These are phyloP conservation scores for Chionodraco myersi DNA, from an alignment of 2,113 vertebrate genomes.

Conservation along the genomic window DNA sequence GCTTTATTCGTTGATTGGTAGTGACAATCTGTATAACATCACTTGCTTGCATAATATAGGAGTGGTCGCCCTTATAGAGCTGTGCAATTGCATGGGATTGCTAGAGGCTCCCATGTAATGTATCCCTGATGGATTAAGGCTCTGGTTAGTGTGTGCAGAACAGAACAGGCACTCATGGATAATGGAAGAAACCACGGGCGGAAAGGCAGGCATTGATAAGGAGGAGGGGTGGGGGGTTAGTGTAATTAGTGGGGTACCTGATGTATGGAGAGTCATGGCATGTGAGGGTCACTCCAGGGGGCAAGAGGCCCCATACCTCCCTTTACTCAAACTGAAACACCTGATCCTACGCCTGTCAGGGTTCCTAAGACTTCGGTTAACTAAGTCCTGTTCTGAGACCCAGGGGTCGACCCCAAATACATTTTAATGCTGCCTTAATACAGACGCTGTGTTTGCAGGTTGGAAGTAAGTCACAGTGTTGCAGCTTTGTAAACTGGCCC, in stretches of 20 bases:
- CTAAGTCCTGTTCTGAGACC: conserved; percentile 30
- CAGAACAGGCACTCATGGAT: conserved; percentile 66
- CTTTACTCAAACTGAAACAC: conserved; percentile 71
- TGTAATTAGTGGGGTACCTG: conserved; percentile 76
- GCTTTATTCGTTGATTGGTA: conserved; percentile 49
- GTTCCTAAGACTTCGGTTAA: conserved; percentile 51
- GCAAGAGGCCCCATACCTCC: conserved; percentile 63
- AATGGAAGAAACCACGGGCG: conserved; percentile 72
- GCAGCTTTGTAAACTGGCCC: conserved; percentile 24
- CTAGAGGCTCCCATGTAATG: conserved; percentile 69
- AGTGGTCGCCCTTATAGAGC: conserved; percentile 44
- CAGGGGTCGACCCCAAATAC: conserved; percentile 19
- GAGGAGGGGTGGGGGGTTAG: conserved; percentile 4
- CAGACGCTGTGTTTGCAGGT: conserved; percentile 34
- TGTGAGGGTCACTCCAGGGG: conserved; percentile 68
- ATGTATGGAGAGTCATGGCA: conserved; percentile 68
- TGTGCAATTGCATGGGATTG: conserved; percentile 48
- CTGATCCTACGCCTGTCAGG: conserved; percentile 65
- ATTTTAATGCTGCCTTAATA: conserved; percentile 21
- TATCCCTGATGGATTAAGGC: conserved; percentile 72
- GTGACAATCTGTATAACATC: conserved; percentile 62
- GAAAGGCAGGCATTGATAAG: conserved; percentile 59
- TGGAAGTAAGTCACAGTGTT: conserved; percentile 7
- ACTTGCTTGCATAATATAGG: conserved; percentile 58
- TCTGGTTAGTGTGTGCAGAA: conserved; percentile 71